Evolutionary conservation across 1,140 invertebrate genomes (phyloP).

Genomic region (Asbolus verrucosus): DNA sequence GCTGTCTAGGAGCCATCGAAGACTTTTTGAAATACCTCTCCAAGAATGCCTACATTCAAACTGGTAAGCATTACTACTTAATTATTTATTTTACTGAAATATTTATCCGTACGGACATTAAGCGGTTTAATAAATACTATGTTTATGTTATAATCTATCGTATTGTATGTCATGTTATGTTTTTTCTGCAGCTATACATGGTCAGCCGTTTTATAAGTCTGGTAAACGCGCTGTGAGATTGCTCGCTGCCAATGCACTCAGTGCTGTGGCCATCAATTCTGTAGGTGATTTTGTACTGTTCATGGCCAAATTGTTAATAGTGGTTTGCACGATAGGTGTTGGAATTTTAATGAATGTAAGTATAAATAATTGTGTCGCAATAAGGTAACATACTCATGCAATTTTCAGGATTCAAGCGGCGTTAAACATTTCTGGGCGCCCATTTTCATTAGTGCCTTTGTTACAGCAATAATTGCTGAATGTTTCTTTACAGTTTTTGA

Average conservation of each 20-base stretch:
- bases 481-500: constrained; percentile 84
- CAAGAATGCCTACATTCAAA: constrained; percentile 84
- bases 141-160: too few relatives aligned
- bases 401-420: background rate
- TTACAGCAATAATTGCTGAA: constrained; percentile 79
- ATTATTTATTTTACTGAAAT: too few relatives aligned
- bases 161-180: too few relatives aligned
- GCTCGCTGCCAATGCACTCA: constrained; percentile 73
- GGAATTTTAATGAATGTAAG: constrained; percentile 72
- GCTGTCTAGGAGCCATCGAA: constrained; percentile 79
- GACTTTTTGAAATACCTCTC: constrained; percentile 79
- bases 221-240: constrained; percentile 74
- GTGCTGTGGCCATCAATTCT: constrained; percentile 81
- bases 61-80: too few relatives aligned
- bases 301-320: constrained; percentile 79
- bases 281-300: constrained; percentile 85
- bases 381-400: too few relatives aligned
- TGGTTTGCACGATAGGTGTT: constrained; percentile 72
- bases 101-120: too few relatives aligned
- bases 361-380: too few relatives aligned
- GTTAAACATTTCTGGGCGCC: constrained; percentile 77
- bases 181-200: constrained; percentile 84
- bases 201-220: constrained; percentile 76
- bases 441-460: constrained; percentile 72
- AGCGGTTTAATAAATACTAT: too few relatives aligned